Evolutionary conservation across 2,888 invertebrate species (phyloP), one percentile per base, ranked within the genome.

Genomic region (Stratiomys singularior): DNA sequence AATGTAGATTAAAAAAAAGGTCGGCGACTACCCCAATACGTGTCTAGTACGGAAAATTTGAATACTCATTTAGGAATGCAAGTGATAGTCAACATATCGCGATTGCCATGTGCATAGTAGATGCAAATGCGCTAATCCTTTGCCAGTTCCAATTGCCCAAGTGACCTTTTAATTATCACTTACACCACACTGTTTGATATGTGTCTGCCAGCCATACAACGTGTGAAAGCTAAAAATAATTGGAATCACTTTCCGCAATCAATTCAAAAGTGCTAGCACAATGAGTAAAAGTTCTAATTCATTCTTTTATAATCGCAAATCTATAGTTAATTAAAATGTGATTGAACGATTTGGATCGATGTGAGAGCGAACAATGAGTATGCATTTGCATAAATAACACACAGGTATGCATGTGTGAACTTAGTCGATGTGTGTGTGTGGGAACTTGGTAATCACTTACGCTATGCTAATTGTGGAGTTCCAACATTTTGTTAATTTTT

Each of bases 91-190:
- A 37, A 37, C 9, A 37, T 5, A 37, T 37, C 37, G 9, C 9
- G 37, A 5, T 5, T 37, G 37, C n/a, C n/a, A n/a, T 37, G 9
- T 37, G 37, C 37, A 5, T 37, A 37, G 37, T 37, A 3, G 3
- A 37, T 37, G 37, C 37, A 37, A 37, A 37, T 37, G 37, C 37
- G 5, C 9, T 5, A 37, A 37, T 37, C 37, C 37, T 9, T 37
- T 52, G 52, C 52, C 15, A 18, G 3, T 18, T 13, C 7, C 15
- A 52, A 52, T 52, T 52, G 52, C 7, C 52, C 52, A 52, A 52
- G 52, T 52, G 52, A 52, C 52, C 52, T 52, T 52, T 52, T 52
- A 52, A 52, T 52, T 52, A 52, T 52, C 52, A 52, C 52, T 52
- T 52, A 52, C 18, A 5, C 52, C 52, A 52, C 52, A 52, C 18